Evolutionary conservation across 2,113 vertebrate species (phyloP).

Genomic region (Rhombomys opimus): DNA sequence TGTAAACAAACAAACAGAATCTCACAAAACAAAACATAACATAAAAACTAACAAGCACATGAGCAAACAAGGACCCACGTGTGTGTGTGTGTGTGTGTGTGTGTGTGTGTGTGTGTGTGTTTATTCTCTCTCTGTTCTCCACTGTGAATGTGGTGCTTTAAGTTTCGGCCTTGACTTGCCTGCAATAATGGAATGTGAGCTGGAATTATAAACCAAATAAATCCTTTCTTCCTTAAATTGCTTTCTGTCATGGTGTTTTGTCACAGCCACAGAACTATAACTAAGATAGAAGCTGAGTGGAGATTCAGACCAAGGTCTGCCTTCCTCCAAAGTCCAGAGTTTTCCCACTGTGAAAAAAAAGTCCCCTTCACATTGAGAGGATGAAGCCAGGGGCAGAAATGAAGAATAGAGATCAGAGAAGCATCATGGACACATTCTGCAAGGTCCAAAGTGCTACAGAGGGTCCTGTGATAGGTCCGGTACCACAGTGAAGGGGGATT

Average conservation of each 20-base stretch:
- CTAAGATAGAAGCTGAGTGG: neutral
- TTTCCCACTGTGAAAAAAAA: neutral
- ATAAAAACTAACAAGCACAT: too few relatives aligned
- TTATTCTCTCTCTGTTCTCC: neutral
- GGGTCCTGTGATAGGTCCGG: conserved; percentile 34
- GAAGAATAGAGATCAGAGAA: conserved; percentile 44
- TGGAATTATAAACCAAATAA: neutral
- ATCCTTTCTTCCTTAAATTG: neutral
- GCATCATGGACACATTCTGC: neutral
- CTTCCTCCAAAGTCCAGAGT: neutral
- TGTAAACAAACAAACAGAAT: neutral
- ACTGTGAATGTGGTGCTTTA: neutral
- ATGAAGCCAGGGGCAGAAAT: neutral
- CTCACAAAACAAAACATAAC: neutral
- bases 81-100: fast-evolving
- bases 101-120: fast-evolving
- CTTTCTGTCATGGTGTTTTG: neutral
- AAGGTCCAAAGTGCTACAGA: conserved; percentile 6
- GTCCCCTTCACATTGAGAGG: neutral
- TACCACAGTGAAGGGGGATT: conserved; percentile 22
- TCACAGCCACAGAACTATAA: neutral
- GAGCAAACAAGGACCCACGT: neutral
- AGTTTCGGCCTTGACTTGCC: neutral
- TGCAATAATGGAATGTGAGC: neutral
- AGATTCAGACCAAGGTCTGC: neutral